Evolutionary conservation across 2,113 vertebrate genomes (phyloP).

Genomic region (Microtus ochrogaster): DNA sequence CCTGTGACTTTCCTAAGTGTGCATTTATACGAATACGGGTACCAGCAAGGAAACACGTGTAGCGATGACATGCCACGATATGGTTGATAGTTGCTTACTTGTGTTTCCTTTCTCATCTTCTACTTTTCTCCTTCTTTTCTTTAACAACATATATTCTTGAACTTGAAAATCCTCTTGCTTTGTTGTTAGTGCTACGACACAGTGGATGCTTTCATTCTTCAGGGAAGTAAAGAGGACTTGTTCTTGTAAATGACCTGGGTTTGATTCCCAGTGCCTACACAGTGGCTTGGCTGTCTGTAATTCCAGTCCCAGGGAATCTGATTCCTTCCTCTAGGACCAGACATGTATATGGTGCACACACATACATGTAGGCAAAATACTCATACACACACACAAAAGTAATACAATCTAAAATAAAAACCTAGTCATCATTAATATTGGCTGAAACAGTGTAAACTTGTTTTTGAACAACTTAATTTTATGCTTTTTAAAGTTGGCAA

Average conservation of each 20-base stretch:
- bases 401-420: background rate
- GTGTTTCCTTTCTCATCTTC: background rate
- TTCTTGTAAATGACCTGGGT: background rate
- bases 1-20: background rate
- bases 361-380: too few species aligned
- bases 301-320: background rate
- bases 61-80: background rate
- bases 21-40: background rate
- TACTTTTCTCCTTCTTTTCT: background rate
- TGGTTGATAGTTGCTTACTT: background rate
- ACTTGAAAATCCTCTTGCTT: background rate
- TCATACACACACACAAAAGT: background rate
- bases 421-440: background rate
- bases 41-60: background rate
- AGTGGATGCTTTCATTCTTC: background rate
- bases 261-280: background rate
- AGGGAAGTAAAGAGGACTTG: background rate
- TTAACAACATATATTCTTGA: background rate
- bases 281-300: background rate
- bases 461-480: constrained; percentile 9
- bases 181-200: background rate
- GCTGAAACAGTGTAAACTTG: background rate
- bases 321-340: background rate
- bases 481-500: constrained; percentile 31
- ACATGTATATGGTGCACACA: background rate